Conservation (phyloP, 2,888 invertebrate species). For the Tiphia femorata region DNA sequence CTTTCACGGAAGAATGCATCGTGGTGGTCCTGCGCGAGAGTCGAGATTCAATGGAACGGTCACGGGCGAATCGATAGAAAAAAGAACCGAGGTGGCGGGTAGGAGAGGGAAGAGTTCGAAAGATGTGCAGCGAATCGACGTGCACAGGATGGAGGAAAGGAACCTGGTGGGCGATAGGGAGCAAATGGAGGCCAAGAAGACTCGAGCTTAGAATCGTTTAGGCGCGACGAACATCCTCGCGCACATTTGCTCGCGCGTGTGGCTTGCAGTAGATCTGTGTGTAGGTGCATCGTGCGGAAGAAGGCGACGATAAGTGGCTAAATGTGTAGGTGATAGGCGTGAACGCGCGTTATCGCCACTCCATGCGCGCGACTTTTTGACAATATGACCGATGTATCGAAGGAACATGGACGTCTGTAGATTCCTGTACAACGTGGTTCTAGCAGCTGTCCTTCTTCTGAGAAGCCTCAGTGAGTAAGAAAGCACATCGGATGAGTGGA, state of each 20-base stretch:
- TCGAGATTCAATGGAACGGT: no score
- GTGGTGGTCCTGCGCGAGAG: no score
- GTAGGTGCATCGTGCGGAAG: conserved; percentile 8
- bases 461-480: conserved; percentile 59
- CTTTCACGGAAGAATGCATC: no score
- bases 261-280: neutral
- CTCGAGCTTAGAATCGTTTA: conserved; percentile 44
- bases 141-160: conserved; percentile 26
- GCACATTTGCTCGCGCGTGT: neutral
- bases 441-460: conserved; percentile 51
- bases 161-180: conserved; percentile 40
- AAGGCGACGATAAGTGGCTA: conserved; percentile 33
- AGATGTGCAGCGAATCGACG: conserved; percentile 30
- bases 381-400: conserved; percentile 52
- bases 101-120: conserved; percentile 29
- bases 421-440: conserved; percentile 54
- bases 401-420: conserved; percentile 57
- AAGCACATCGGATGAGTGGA: no score
- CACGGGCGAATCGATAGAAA: conserved; percentile 12
- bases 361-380: conserved; percentile 20
- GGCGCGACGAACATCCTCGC: neutral
- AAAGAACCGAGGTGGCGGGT: conserved; percentile 35
- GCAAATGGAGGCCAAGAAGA: conserved; percentile 58
- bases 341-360: conserved; percentile 15
- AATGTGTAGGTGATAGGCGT: no score